Evolutionary conservation across 2,113 vertebrate genomes (phyloP).

Genomic region (Gadus macrocephalus): DNA sequence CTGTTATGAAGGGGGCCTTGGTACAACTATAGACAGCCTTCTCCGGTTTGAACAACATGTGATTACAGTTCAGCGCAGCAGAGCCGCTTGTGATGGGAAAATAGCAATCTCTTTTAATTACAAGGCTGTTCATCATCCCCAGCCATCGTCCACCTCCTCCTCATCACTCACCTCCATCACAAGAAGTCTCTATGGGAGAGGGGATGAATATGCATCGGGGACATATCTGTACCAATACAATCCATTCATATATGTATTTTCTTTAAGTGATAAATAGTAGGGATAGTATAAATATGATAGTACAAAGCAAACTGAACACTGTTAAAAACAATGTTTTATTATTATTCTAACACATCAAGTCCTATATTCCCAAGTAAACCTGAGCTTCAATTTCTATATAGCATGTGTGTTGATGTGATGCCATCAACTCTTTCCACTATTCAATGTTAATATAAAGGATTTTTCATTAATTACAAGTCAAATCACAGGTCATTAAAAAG

Average conservation of each 20-base stretch:
- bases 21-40: slow-evolving; percentile 65
- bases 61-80: slow-evolving; percentile 71
- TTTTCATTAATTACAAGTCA: too few relatives aligned
- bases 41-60: slow-evolving; percentile 69
- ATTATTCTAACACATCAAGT: too few relatives aligned
- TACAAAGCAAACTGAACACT: too few relatives aligned
- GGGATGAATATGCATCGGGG: slow-evolving; percentile 22
- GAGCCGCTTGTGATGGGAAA: slow-evolving; percentile 67
- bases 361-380: too few relatives aligned
- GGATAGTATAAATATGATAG: too few relatives aligned
- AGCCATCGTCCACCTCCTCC: slow-evolving; percentile 41
- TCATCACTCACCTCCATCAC: slow-evolving; percentile 53
- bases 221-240: slow-evolving; percentile 34
- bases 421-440: too few relatives aligned
- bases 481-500: too few relatives aligned
- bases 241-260: not conserved
- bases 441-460: too few relatives aligned
- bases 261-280: too few relatives aligned
- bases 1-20: slow-evolving; percentile 54
- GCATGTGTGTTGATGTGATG: too few relatives aligned
- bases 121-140: slow-evolving; percentile 64
- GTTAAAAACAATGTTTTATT: too few relatives aligned
- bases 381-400: too few relatives aligned
- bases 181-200: slow-evolving; percentile 39
- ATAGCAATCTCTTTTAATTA: slow-evolving; percentile 70